Base-by-base conservation (phyloP, 1,140 invertebrate species). In the Hermetia illucens region DNA sequence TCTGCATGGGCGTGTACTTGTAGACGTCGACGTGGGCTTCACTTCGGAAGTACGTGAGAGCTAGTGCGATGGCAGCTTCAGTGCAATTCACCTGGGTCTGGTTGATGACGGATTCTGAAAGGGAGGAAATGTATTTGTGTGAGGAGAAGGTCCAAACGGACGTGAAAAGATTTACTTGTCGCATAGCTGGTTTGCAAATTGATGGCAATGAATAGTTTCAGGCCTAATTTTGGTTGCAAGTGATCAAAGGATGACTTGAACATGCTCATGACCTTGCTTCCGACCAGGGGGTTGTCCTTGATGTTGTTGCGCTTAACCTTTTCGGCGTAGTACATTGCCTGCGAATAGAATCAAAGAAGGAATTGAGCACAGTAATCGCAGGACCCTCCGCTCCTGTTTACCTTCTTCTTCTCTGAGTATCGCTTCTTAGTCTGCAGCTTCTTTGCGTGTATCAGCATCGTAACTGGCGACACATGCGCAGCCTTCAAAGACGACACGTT, bases 21-120 rank as follows among this genome's bases (percentile, higher is more conserved):
- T 42, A 45, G 15, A 58, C 50, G 21, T 30, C 45, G 15, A 47
- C 47, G 12, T 47, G 20, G 2, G 41, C 21, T 29, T 58, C 55
- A 21, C 29, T 45, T 20, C 44, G 51, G 30, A 38, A 58, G 15
- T 52, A 58, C 19, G 47, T 52, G 38, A 56, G 58, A 13, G 53
- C 49, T n/a, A 58, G 10, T 1, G 48, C 49, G 15, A 58, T 36
- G 12, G 51, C 33, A 3, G 50, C 55, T 21, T 58, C 55, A 6
- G 51, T 25, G 34, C 35, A 42, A 8, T 8, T 36, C 13, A 45
- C 31, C 17, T 40, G 38, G 21, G 39, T 42, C 15, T 39, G 38
- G 22, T 42, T 39, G 15, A 39, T 45, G 16, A 42, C n/a, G 15
- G 21, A 10, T 39, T 39, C 39, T 44, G 20, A 5, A 41, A 41